Percentiles rank a stretch among this genome's conserved stretches.
Conservation (phyloP, 2,113 vertebrate genomes). For the Microtus ochrogaster region DNA sequence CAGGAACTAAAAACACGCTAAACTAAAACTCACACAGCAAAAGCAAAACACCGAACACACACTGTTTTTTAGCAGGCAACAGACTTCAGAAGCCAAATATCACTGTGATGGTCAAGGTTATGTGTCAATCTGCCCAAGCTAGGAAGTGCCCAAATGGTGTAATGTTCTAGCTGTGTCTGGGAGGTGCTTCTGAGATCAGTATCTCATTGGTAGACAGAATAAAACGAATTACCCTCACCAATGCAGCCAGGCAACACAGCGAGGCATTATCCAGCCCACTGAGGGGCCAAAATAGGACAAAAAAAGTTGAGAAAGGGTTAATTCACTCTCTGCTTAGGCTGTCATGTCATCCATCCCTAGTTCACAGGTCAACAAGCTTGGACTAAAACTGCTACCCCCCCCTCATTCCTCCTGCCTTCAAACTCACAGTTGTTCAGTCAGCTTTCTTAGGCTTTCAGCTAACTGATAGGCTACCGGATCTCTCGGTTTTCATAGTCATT, state of each 20-base stretch:
- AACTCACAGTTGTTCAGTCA: background rate
- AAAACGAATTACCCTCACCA: background rate
- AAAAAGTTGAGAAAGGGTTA: background rate
- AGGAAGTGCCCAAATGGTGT: background rate
- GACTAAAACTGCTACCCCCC: background rate
- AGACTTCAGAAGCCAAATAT: background rate
- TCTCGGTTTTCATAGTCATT: background rate
- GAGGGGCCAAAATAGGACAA: background rate
- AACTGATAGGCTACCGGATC: background rate
- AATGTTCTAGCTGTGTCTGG: background rate
- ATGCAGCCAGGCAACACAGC: background rate
- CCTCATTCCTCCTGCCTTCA: background rate
- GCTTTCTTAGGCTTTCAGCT: background rate
- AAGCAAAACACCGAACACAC: background rate
- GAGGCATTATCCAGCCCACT: background rate
- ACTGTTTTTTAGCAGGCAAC: background rate
- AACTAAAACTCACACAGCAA: background rate
- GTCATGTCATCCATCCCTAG: no score
- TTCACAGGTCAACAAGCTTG: background rate
- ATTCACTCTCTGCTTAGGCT: background rate
- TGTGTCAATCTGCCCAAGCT: background rate
- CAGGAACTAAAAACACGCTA: conserved; percentile 11
- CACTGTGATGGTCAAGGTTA: background rate
- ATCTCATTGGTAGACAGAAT: background rate
- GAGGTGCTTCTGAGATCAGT: background rate